Conservation (phyloP, 2,113 vertebrate species). For the Corydoras sp. region DNA sequence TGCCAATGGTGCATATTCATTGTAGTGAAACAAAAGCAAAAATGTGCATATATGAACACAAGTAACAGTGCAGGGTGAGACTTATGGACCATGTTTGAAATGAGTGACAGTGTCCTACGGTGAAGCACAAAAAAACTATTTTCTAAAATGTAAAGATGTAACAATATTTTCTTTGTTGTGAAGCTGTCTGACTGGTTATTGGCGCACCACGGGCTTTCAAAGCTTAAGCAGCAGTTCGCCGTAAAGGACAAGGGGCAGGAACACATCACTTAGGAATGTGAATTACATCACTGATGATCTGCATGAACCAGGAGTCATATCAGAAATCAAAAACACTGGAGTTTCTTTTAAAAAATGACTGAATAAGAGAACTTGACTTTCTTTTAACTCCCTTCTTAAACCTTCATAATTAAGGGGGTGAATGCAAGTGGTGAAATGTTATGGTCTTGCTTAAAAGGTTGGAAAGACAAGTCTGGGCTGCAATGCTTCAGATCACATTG, state of each 20-base stretch:
- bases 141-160: not conserved
- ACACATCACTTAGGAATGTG: not conserved
- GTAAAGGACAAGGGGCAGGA: not conserved
- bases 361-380: no score
- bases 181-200: not conserved
- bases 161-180: not conserved
- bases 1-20: constrained; percentile 11
- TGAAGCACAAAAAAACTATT: not conserved
- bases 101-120: not conserved
- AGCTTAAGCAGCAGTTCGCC: not conserved
- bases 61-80: not conserved
- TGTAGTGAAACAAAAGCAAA: constrained; percentile 15
- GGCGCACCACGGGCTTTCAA: not conserved
- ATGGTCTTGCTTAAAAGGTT: no score
- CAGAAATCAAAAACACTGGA: not conserved
- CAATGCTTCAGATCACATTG: no score
- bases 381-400: no score
- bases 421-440: no score
- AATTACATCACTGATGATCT: not conserved
- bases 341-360: not conserved
- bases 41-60: not conserved
- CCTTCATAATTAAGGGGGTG: no score
- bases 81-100: not conserved
- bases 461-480: no score
- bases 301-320: not conserved